phyloP scores from a whole-genome alignment of 2,888 invertebrate species.

The Hydropsyche betteni region DNA sequence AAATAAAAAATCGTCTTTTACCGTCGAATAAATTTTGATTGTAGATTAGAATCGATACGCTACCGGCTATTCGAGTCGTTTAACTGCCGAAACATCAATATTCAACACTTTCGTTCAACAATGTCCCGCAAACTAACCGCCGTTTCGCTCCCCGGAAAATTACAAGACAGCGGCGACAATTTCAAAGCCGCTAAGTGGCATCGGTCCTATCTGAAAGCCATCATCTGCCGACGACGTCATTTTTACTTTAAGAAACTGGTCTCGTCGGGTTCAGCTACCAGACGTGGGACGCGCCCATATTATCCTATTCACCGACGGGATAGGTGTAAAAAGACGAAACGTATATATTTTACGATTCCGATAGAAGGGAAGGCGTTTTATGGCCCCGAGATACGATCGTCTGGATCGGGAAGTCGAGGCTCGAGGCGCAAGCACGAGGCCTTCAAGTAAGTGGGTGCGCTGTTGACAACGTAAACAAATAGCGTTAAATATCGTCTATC shows the following conservation, averaged over 20 bases:
- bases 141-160: conserved; percentile 26
- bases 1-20: background rate
- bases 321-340: conserved; percentile 43
- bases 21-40: no score
- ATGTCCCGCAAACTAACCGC: conserved; percentile 30
- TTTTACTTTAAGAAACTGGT: conserved; percentile 51
- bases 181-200: conserved; percentile 19
- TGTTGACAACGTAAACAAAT: conserved; percentile 22
- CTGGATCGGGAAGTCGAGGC: conserved; percentile 20
- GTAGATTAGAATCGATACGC: no score
- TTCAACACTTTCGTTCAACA: conserved; percentile 39
- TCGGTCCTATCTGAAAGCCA: conserved; percentile 4
- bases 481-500: conserved; percentile 8
- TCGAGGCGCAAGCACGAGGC: background rate
- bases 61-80: no score
- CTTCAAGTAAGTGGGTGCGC: conserved; percentile 16
- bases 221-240: conserved; percentile 38
- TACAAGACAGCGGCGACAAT: background rate
- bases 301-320: conserved; percentile 31
- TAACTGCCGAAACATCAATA: conserved; percentile 8
- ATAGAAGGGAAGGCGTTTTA: conserved; percentile 32
- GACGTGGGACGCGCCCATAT: conserved; percentile 41
- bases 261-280: conserved; percentile 33
- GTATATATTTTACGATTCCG: conserved; percentile 34
- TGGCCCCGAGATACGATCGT: conserved; percentile 12